Evolutionary conservation across 2,113 vertebrate genomes (phyloP).

Genomic region (Hippocampus guttulatus): DNA sequence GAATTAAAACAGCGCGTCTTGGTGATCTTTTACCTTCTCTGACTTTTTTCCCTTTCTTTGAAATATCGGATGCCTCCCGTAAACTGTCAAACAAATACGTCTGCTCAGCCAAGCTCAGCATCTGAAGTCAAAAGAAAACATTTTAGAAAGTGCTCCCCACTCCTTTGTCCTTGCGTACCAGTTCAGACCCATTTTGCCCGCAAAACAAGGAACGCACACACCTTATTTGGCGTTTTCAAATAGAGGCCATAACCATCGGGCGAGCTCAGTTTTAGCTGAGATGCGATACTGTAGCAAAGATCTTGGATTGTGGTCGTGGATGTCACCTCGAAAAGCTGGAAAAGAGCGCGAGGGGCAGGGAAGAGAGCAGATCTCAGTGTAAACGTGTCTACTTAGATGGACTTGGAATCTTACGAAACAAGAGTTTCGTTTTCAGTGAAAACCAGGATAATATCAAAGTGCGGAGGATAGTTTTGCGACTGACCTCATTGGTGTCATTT

Average conservation of each 20-base stretch:
- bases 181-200: too few species aligned
- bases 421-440: neutral
- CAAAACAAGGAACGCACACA: conserved; percentile 32
- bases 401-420: neutral
- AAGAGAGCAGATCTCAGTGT: too few species aligned
- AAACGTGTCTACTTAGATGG: too few species aligned
- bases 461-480: neutral
- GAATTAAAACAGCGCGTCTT: neutral
- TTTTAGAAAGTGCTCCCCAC: neutral
- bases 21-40: conserved; percentile 77
- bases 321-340: conserved; percentile 80
- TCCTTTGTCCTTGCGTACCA: neutral
- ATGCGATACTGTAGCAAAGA: conserved; percentile 74
- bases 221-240: conserved; percentile 90
- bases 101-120: conserved; percentile 86
- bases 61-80: conserved; percentile 85
- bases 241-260: conserved; percentile 94
- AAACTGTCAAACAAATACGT: conserved; percentile 96
- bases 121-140: conserved; percentile 63
- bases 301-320: conserved; percentile 79
- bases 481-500: conserved; percentile 82
- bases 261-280: conserved; percentile 75
- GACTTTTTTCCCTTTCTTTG: conserved; percentile 77
- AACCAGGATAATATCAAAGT: too few species aligned
- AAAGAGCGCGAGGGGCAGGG: neutral